These are phyloP conservation scores for Oryzias melastigma DNA, from an alignment of 2,113 vertebrate species.

Conservation along the genomic window DNA sequence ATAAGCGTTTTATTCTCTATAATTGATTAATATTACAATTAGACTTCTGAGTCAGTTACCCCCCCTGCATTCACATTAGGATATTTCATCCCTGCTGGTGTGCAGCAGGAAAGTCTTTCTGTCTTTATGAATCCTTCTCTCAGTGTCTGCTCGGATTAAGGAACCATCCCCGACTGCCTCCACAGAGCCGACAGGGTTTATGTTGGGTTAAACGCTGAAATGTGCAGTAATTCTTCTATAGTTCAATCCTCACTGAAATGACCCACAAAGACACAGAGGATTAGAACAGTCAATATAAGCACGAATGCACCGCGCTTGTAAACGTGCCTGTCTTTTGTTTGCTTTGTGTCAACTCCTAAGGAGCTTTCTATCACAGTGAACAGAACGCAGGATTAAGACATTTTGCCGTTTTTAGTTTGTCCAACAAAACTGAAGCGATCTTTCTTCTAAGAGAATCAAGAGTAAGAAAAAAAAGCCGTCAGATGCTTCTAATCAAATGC, in stretches of 20 bases:
- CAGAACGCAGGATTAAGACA: too few species aligned
- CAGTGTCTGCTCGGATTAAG: constrained; percentile 66
- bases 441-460: too few species aligned
- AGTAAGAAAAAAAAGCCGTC: too few species aligned
- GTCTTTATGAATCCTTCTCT: constrained; percentile 57
- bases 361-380: too few species aligned
- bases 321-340: constrained; percentile 7
- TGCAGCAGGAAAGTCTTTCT: constrained; percentile 51
- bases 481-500: too few species aligned
- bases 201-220: constrained; percentile 65
- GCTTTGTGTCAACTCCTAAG: constrained; percentile 2
- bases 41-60: constrained; percentile 57
- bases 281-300: constrained; percentile 39
- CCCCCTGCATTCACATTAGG: constrained; percentile 52
- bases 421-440: too few species aligned
- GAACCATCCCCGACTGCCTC: constrained; percentile 54
- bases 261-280: constrained; percentile 47
- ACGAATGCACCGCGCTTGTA: constrained; percentile 22
- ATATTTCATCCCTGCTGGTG: constrained; percentile 48
- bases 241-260: constrained; percentile 51
- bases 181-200: constrained; percentile 58
- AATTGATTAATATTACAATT: constrained; percentile 75
- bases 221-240: constrained; percentile 58
- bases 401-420: too few species aligned
- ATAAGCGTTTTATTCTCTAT: constrained; percentile 59